These are phyloP conservation scores for Plestiodon gilberti DNA, from an alignment of 2,113 vertebrate species.

Conservation along the genomic window DNA sequence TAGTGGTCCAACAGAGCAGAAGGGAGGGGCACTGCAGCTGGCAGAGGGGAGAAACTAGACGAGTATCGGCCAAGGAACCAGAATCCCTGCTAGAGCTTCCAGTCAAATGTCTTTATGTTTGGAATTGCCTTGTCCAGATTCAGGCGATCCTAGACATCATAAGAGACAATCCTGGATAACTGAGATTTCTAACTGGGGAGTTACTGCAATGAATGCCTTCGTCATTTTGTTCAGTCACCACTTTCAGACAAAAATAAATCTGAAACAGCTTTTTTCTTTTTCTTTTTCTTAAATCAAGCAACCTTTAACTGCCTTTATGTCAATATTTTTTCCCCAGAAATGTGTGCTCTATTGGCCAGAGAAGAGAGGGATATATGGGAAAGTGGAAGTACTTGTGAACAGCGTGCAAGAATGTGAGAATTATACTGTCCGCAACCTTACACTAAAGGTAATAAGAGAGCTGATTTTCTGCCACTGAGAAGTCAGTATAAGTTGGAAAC, in stretches of 20 bases:
- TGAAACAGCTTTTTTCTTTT: too few species aligned
- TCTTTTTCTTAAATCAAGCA: not conserved
- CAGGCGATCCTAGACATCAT: too few species aligned
- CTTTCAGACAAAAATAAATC: slow-evolving; percentile 3
- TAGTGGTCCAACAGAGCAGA: too few species aligned
- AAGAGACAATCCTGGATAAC: too few species aligned
- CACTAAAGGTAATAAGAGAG: slow-evolving; percentile 86
- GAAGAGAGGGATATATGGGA: slow-evolving; percentile 93
- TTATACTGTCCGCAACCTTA: slow-evolving; percentile 88
- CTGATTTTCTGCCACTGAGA: not conserved
- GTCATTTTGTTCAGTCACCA: not conserved
- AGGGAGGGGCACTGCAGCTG: too few species aligned
- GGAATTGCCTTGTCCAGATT: too few species aligned
- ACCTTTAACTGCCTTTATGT: not conserved
- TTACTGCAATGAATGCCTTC: not conserved
- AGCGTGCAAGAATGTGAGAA: slow-evolving; percentile 87
- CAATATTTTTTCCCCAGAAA: slow-evolving; percentile 80
- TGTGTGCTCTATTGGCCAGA: slow-evolving; percentile 98
- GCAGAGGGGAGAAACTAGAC: too few species aligned
- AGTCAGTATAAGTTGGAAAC: not conserved
- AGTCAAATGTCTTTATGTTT: too few species aligned
- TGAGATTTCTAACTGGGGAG: not conserved
- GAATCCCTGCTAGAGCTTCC: too few species aligned
- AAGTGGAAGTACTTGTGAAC: slow-evolving; percentile 90
- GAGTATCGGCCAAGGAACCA: not conserved